Evolutionary conservation across 2,797 vertebrate genomes (phyloP), one percentile per base, ranked within the genome.

Genomic region (Bovichtus variegatus): DNA sequence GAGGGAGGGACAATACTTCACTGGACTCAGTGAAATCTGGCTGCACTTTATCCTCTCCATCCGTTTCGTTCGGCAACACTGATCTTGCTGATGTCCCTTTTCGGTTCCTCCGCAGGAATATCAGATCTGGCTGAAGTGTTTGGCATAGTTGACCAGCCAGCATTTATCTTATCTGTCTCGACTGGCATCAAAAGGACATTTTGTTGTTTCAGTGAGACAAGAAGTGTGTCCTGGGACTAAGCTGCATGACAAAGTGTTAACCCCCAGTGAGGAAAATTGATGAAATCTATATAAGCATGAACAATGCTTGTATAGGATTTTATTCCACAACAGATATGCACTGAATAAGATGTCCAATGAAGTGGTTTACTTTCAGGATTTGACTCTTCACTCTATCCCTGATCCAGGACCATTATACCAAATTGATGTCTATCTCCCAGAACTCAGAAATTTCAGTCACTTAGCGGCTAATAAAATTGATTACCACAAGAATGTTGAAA

Each of bases 11-110:
- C 4, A 12, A 23, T 49, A 61, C 49, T 65, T 59, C 9, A 4
- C 31, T 16, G 6, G 43, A 27, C 46, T 71, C 27, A 23, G 54
- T 10, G 31, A 57, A 68, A 55, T 79, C 38, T 38, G 41, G 29
- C 57, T 18, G 47, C 11, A 43, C 43, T 29, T 43, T 27, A 59
- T 63, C 44, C 36, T 40, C 40, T 76, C 21, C 31, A 65, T 61
- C 44, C 13, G 1, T 71, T 67, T 69, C 51, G 59, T 54, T 81
- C 43, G 57, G 66, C 58, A 49, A 38, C 70, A 59, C 31, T 40
- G 49, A 57, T 61, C 27, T 41, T 21, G 21, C 53, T 57, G 46
- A 72, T 68, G 62, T 68, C 19, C 59, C 31, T 46, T 34, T 65
- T 59, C 13, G 0, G 46, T 64, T 62, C 2, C 53, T 63, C 29